phyloP scores from a whole-genome alignment of 2,888 invertebrate genomes.

The Bugulina stolonifera region DNA sequence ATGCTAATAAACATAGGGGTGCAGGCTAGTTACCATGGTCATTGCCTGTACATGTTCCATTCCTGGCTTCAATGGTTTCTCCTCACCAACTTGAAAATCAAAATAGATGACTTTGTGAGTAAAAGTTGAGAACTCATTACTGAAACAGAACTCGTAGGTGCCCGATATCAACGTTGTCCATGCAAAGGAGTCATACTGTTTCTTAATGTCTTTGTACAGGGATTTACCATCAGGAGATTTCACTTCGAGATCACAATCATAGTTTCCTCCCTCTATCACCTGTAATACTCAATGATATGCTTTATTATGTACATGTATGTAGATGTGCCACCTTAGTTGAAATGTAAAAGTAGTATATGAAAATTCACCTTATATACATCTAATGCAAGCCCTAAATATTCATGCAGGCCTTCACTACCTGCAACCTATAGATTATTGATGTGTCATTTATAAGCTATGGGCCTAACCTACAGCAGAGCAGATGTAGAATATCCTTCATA shows the following conservation, averaged over 20 bases:
- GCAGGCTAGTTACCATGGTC: slow-evolving; percentile 60
- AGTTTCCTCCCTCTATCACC: slow-evolving; percentile 97
- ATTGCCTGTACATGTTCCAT: slow-evolving; percentile 65
- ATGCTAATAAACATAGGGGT: not conserved
- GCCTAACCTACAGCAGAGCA: too few species aligned
- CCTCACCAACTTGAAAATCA: slow-evolving; percentile 87
- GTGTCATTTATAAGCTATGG: too few species aligned
- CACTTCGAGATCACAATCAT: slow-evolving; percentile 90
- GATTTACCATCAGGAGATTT: slow-evolving; percentile 80
- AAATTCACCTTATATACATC: too few species aligned
- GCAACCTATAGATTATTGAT: too few species aligned
- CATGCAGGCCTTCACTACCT: too few species aligned
- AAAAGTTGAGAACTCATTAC: slow-evolving; percentile 98
- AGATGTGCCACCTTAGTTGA: too few species aligned
- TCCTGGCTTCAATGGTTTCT: slow-evolving; percentile 66
- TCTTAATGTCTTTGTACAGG: slow-evolving; percentile 84
- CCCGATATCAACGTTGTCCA: slow-evolving; percentile 47
- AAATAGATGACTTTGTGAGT: slow-evolving; percentile 97
- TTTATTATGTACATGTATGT: too few species aligned
- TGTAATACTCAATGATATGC: slow-evolving; percentile 57
- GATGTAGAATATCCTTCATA: too few species aligned
- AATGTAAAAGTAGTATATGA: too few species aligned
- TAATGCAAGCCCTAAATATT: too few species aligned
- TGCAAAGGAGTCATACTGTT: slow-evolving; percentile 89
- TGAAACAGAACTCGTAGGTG: slow-evolving; percentile 65